These are phyloP conservation scores for Schizopygopsis pylzovi DNA, from an alignment of 2,797 vertebrate genomes.

Conservation along the genomic window DNA sequence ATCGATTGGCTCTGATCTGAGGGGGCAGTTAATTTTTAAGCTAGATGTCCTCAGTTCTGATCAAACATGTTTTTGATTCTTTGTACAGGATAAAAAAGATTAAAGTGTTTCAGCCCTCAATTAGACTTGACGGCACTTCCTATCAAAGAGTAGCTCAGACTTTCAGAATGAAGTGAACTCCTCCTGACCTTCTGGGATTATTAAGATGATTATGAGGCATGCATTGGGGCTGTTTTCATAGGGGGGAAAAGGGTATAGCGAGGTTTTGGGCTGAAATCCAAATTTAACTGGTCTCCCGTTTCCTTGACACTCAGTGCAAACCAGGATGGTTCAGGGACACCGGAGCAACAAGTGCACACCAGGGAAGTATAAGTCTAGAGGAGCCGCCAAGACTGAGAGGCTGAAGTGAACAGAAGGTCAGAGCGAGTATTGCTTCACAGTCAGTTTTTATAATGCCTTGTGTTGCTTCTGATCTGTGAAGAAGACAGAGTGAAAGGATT, in stretches of 20 bases:
- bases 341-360: slow-evolving; percentile 24
- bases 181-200: neutral
- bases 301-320: slow-evolving; percentile 5
- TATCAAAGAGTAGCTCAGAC: slow-evolving; percentile 29
- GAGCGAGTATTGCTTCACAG: slow-evolving; percentile 13
- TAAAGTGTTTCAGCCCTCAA: slow-evolving; percentile 24
- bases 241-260: neutral
- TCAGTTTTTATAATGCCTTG: neutral
- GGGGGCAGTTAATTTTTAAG: neutral
- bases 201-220: neutral
- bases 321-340: neutral
- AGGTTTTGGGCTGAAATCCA: neutral
- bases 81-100: slow-evolving; percentile 17
- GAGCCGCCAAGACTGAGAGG: slow-evolving; percentile 2
- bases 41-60: neutral
- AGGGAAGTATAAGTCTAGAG: neutral
- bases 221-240: neutral
- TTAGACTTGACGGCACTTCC: slow-evolving; percentile 19
- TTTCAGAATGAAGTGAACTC: slow-evolving; percentile 19
- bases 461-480: neutral
- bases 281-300: slow-evolving; percentile 5
- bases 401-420: slow-evolving; percentile 5
- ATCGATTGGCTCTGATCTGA: too few relatives aligned
- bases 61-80: slow-evolving; percentile 37
- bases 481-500: neutral